A percentile compares a stretch with the other conserved stretches of the same genome.
Conservation (phyloP, 2,113 vertebrate species). For the Aspiorhynchus laticeps region DNA sequence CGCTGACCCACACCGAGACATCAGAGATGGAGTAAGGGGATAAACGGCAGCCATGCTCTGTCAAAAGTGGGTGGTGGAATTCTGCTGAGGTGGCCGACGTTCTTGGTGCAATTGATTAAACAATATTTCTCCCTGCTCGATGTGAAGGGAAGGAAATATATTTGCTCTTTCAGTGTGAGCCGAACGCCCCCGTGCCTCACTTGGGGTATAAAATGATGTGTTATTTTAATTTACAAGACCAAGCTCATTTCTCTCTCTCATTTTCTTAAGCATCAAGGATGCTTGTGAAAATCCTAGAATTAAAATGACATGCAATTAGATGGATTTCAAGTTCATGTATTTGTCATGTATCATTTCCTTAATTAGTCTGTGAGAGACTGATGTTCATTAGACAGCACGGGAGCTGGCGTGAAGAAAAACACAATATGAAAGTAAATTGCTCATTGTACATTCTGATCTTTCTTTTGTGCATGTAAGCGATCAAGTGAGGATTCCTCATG, state of each 20-base stretch:
- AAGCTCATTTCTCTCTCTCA: not conserved
- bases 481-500: not conserved
- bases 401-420: constrained; percentile 28
- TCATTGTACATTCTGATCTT: constrained; percentile 46
- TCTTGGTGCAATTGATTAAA: constrained; percentile 67
- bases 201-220: constrained; percentile 23
- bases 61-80: constrained; percentile 48
- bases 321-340: constrained; percentile 17
- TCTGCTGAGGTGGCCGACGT: constrained; percentile 66
- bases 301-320: constrained; percentile 29
- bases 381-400: constrained; percentile 41
- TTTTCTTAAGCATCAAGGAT: constrained; percentile 21
- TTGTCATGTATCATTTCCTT: constrained; percentile 20
- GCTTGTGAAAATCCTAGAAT: constrained; percentile 29
- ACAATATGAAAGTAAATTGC: constrained; percentile 46
- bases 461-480: not conserved
- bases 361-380: constrained; percentile 39
- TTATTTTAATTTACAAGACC: constrained; percentile 53
- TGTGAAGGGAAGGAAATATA: constrained; percentile 54
- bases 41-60: constrained; percentile 58
- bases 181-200: not conserved
- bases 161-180: constrained; percentile 42
- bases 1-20: constrained; percentile 39
- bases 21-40: constrained; percentile 61
- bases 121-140: constrained; percentile 59